Evolutionary conservation across 2,797 vertebrate genomes (phyloP), one percentile per base, ranked within the genome.

Genomic region (Nyctalus aviator): DNA sequence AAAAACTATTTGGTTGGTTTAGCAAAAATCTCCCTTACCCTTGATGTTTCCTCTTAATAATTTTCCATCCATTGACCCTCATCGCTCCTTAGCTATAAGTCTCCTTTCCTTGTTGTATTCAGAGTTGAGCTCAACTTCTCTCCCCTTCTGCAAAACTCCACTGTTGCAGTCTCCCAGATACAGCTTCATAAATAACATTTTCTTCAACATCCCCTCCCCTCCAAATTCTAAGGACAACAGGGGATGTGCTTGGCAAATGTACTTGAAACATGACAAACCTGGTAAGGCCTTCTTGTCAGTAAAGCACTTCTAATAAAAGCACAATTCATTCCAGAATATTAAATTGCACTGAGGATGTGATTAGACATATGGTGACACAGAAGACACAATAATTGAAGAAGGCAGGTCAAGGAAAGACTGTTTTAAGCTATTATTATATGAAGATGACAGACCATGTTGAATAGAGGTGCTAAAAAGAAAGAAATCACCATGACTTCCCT

Each of bases 241-340:
- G 14, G 84, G 62, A 76, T 53, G 6, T 8, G 48, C 46, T 84
- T 81, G 75, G 35, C 10, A 83, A 50, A 77, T 8, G 0, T 25
- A n/a, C n/a, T 66, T 69, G 14, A 91, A 77, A 92, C 9, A 41
- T 18, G 2, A 17, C 27, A 77, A 90, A 15, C 12, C 46, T 66
- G 59, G 62, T n/a, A 46, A 66, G 53, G 25, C 9, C 30, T 73
- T 66, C 17, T 88, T 90, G 57, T 78, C 25, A 88, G 23, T 79
- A 55, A 88, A 81, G 15, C 46, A 72, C 69, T 90, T 93, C 72
- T 81, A 81, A 86, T 86, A 84, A 90, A 91, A 95, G 66, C 71
- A 55, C 21, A 53, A 48, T 90, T 72, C 55, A 20, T 69, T 92
- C 41, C 66, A 72, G 83, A 82, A 88, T 79, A 91, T 86, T 48